Evolutionary conservation across 2,113 vertebrate genomes (phyloP), one percentile per base, ranked within the genome.

Genomic region (Dolichallabes microphthalmus): DNA sequence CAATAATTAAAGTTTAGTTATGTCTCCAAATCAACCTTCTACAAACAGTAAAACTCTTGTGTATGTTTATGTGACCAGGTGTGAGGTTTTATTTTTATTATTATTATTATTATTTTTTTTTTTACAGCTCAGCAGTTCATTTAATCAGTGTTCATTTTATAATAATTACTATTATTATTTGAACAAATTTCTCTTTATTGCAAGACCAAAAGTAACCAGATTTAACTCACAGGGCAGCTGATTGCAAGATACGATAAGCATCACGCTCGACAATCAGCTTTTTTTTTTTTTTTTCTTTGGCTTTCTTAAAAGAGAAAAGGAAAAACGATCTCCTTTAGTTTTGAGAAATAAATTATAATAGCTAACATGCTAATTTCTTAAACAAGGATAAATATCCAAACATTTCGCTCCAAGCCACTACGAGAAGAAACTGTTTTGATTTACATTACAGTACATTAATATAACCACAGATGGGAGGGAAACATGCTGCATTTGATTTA

Each of bases 131-230:
- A 80, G 39, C 60, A 64, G 35, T 64, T 81, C n/a, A 64, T 17
- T 64, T 25, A 63, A 81, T 81, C 79, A 81, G 22, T 6, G 9
- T 81, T 63, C 25, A 27, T 64, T 80, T n/a, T 9, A 64, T 19
- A 27, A 81, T 27, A 81, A 64, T 50, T 25, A 22, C 14, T 55
- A 64, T 81, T 19, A 81, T 45, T 81, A 81, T 81, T 81, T 35
- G 5, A 14, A 50, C 12, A 64, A 4, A 27, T 81, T 63, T 81
- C 17, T 27, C 15, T 81, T 64, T 35, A 50, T n/a, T 64, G 60
- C 79, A 50, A 25, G 60, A 64, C 39, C 60, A 6, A 52, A 17
- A 81, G 79, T 64, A 25, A n/a, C 8, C 14, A 35, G 58, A 50
- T 50, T 79, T 10, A 6, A 25, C 17, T 25, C 53, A 0, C 55